Conservation (phyloP, 92 coral and sea anemone genomes). For the Meandrina meandrites region DNA sequence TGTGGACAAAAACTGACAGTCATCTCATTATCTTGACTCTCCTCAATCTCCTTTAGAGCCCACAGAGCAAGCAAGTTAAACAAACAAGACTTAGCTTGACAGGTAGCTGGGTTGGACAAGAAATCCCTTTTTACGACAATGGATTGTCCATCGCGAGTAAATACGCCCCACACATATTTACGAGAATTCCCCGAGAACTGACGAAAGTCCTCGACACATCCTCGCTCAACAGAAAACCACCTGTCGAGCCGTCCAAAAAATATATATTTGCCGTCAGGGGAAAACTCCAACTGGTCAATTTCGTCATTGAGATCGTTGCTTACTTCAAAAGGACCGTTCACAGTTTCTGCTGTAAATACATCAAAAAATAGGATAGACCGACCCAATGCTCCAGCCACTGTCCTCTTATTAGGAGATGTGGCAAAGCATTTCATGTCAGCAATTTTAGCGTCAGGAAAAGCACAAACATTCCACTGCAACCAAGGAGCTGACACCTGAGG, state of each 20-base stretch:
- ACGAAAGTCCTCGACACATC: slow-evolving; percentile 6
- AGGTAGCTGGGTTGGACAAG: background rate
- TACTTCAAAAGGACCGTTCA: background rate
- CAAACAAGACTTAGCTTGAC: background rate
- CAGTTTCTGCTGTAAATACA: background rate
- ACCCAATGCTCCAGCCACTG: background rate
- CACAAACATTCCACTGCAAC: background rate
- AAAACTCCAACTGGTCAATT: slow-evolving; percentile 23
- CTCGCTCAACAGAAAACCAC: slow-evolving; percentile 28
- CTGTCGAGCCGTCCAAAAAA: slow-evolving; percentile 44
- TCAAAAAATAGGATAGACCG: slow-evolving; percentile 9
- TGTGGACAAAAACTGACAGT: background rate
- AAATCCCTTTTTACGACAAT: background rate
- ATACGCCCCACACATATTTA: background rate
- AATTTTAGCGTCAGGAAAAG: background rate
- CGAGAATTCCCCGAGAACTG: slow-evolving; percentile 23
- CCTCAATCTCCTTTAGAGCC: background rate
- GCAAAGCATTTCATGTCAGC: background rate
- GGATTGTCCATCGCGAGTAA: background rate
- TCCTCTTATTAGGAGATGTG: background rate
- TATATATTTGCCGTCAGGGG: slow-evolving; percentile 34
- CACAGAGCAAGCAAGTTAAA: background rate
- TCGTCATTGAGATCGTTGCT: background rate
- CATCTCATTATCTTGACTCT: background rate
- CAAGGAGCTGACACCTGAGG: background rate